A percentile compares a stretch with the other conserved stretches of the same genome.
Conservation (phyloP, 2,797 vertebrate species). For the Sparidentex hasta region DNA sequence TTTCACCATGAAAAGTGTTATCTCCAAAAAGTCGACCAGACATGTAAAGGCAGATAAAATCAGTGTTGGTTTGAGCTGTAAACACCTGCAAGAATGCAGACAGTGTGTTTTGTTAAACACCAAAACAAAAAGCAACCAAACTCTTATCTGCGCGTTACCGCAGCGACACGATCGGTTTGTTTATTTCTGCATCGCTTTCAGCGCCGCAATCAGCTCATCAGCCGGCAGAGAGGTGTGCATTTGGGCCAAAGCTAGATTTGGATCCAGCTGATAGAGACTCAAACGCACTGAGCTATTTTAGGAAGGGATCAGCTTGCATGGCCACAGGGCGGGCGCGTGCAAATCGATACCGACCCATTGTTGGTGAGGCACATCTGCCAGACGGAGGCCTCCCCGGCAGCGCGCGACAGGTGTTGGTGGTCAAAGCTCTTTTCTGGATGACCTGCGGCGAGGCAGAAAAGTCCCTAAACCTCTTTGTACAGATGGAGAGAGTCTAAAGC, state of each 20-base stretch:
- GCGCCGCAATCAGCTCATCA: conserved; percentile 16
- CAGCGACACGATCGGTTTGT: not conserved
- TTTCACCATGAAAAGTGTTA: conserved; percentile 29
- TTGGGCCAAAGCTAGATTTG: conserved; percentile 21
- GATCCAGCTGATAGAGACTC: conserved; percentile 46
- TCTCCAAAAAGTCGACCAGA: conserved; percentile 21
- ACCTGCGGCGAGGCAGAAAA: conserved; percentile 43
- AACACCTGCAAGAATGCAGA: conserved; percentile 42
- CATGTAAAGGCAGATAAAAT: conserved; percentile 19
- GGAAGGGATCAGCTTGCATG: conserved; percentile 54
- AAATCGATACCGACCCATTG: conserved; percentile 76
- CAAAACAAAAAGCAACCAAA: not conserved
- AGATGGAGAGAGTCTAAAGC: conserved; percentile 26
- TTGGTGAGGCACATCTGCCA: conserved; percentile 78
- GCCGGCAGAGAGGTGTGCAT: not conserved
- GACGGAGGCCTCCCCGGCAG: conserved; percentile 44
- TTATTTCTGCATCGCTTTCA: not conserved
- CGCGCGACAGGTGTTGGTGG: conserved; percentile 82
- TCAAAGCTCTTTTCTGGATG: conserved; percentile 53
- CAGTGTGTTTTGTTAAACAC: conserved; percentile 41
- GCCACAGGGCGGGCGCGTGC: conserved; percentile 73
- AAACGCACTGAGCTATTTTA: conserved; percentile 31
- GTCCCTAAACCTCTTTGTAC: conserved; percentile 24
- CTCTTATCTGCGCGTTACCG: conserved; percentile 26
- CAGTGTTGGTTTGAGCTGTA: conserved; percentile 34